A percentile compares a stretch with the other conserved stretches of the same genome.
These are phyloP conservation scores for Cacoxenus indagator DNA, from an alignment of 2,888 invertebrate genomes.

Conservation along the genomic window DNA sequence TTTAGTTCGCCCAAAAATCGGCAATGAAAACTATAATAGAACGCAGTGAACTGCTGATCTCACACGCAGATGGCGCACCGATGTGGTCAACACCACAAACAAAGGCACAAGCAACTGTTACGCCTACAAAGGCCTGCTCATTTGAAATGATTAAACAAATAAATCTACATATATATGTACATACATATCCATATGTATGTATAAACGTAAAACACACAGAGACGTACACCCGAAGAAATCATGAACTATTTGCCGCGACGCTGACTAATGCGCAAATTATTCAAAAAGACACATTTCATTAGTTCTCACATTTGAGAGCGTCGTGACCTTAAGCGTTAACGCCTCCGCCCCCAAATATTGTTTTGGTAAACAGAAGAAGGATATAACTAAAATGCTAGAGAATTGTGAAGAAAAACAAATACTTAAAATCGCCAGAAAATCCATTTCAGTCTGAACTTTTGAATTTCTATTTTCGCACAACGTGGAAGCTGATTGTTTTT, in stretches of 20 bases:
- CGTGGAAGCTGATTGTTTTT: no score
- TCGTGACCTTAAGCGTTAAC: not conserved
- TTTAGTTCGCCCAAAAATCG: no score
- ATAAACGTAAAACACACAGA: slow-evolving; percentile 1
- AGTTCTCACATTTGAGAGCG: not conserved
- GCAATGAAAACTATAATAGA: no score
- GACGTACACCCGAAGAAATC: not conserved
- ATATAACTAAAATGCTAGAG: not conserved
- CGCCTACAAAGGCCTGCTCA: not conserved
- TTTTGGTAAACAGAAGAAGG: no score
- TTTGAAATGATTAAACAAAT: not conserved
- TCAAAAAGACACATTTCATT: not conserved
- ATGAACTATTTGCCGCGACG: not conserved
- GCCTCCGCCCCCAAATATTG: no score
- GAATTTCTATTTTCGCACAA: no score
- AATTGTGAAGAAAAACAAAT: no score
- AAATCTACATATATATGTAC: no score
- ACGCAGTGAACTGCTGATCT: not conserved
- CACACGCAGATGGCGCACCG: not conserved
- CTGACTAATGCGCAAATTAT: slow-evolving; percentile 11
- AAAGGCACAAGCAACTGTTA: no score
- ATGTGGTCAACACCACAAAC: no score
- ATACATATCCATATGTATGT: not conserved
- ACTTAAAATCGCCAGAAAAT: no score
- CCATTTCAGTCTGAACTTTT: no score